phyloP scores from a whole-genome alignment of 2,113 vertebrate species.

The Narcine bancroftii region DNA sequence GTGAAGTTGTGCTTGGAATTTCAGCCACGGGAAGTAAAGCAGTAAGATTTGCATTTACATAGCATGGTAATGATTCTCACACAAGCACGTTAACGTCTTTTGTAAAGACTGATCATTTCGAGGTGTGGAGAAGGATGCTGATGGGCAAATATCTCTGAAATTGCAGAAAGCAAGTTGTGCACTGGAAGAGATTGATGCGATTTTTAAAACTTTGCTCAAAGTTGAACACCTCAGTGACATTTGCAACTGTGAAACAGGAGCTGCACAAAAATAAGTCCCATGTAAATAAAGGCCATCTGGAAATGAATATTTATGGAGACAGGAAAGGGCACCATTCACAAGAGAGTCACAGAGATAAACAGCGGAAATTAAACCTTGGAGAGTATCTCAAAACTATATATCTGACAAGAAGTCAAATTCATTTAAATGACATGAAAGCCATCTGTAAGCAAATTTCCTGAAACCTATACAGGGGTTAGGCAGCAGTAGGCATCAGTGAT shows the following conservation, averaged over 20 bases:
- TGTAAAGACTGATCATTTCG: neutral
- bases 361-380: neutral
- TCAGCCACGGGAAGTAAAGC: neutral
- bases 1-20: neutral
- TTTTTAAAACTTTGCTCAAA: neutral
- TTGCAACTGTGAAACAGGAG: neutral
- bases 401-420: neutral
- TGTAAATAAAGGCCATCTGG: neutral
- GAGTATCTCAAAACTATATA: neutral
- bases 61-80: neutral
- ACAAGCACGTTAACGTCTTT: neutral
- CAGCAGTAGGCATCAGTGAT: neutral
- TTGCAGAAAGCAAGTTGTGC: neutral
- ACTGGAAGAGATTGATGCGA: neutral
- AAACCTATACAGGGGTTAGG: neutral
- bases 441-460: neutral
- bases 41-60: neutral
- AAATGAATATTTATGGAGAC: conserved; percentile 15
- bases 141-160: neutral
- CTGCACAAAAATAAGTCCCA: neutral
- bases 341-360: neutral
- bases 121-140: neutral
- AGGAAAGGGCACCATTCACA: neutral
- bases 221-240: neutral
- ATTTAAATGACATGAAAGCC: neutral